These are phyloP conservation scores for Drosophila pseudoobscura DNA, from an alignment of 1,140 invertebrate genomes.

Conservation along the genomic window DNA sequence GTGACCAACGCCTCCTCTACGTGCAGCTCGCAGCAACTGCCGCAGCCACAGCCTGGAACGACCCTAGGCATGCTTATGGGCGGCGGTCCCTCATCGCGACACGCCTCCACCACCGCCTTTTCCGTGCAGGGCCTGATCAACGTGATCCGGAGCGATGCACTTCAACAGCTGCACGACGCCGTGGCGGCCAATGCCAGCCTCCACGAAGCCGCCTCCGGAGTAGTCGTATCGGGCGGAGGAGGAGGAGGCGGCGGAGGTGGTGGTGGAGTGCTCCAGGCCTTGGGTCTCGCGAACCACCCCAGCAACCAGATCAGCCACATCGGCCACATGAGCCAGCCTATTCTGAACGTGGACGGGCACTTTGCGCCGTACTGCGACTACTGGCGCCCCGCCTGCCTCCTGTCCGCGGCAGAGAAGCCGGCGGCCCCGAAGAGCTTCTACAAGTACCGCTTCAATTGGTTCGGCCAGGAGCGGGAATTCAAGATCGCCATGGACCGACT, in stretches of 20 bases:
- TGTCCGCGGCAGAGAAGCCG: slow-evolving; percentile 80
- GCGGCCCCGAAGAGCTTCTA: slow-evolving; percentile 90
- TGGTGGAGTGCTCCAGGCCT: slow-evolving; percentile 25
- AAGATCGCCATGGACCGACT: slow-evolving; percentile 96
- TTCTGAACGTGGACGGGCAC: slow-evolving; percentile 75
- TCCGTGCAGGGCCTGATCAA: slow-evolving; percentile 72
- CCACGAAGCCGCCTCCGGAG: slow-evolving; percentile 2
- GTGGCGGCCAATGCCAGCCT: slow-evolving; percentile 29
- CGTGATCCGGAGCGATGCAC: slow-evolving; percentile 65
- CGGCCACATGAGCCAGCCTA: slow-evolving; percentile 55
- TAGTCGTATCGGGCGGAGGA: background rate
- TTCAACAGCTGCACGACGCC: slow-evolving; percentile 59
- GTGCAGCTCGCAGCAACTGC: background rate
- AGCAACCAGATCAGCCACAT: slow-evolving; percentile 44
- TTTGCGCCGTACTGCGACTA: slow-evolving; percentile 77
- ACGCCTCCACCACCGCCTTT: slow-evolving; percentile 9
- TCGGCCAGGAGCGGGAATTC: slow-evolving; percentile 84
- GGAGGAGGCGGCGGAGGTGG: background rate
- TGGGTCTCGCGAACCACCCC: slow-evolving; percentile 21
- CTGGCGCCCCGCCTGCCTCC: slow-evolving; percentile 72
- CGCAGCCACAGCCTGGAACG: background rate
- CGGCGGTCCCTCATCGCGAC: slow-evolving; percentile 17
- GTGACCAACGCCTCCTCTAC: slow-evolving; percentile 7
- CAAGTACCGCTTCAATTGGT: slow-evolving; percentile 90
- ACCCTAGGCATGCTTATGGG: slow-evolving; percentile 48